Evolutionary conservation across 2,888 invertebrate species (phyloP), one percentile per base, ranked within the genome.

Genomic region (Cephus spinipes): DNA sequence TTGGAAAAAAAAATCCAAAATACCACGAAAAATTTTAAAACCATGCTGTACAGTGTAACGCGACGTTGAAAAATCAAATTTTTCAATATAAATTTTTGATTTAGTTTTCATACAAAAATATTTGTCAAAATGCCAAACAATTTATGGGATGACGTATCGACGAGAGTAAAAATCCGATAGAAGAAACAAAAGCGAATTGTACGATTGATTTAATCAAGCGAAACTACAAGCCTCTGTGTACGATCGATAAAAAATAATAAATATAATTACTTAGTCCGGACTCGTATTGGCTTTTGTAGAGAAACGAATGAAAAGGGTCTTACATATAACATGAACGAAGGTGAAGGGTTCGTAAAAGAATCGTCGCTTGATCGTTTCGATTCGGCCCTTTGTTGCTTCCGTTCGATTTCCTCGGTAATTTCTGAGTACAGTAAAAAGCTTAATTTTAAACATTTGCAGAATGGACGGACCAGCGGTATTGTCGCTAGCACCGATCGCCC

Each of bases 401-500:
- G 32, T 33, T 74, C 74, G 33, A 30, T 35, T 74, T 33, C 74
- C n/a, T n/a, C 34, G 0, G 3, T 12, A 35, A 68, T 78, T 76
- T 55, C 68, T 78, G 35, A 40, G 12, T 31, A 32, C 3, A 71
- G 3, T 33, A 23, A 32, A 9, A 23, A 33, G 34, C n/a, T 2
- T 32, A 23, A 69, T 36, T 73, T 76, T 78, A 81, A 81, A 78
- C 82, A 80, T 74, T 83, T 81, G 80, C 84, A 86, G 79, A 84
- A 94, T 93, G 85, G 94, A 94, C 93, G 94, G 94, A 87, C 93
- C 93, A 75, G 93, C 93, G 33, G 87, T 89, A 81, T 83, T 89
- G 79, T 86, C 90, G 79, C 93, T 93, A 86, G 88, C 92, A 92
- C 81, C 91, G 92, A 82, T 93, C 92, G 83, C 87, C 92, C 76